These are phyloP conservation scores for Noctua janthe DNA, from an alignment of 2,888 invertebrate species.

Conservation along the genomic window DNA sequence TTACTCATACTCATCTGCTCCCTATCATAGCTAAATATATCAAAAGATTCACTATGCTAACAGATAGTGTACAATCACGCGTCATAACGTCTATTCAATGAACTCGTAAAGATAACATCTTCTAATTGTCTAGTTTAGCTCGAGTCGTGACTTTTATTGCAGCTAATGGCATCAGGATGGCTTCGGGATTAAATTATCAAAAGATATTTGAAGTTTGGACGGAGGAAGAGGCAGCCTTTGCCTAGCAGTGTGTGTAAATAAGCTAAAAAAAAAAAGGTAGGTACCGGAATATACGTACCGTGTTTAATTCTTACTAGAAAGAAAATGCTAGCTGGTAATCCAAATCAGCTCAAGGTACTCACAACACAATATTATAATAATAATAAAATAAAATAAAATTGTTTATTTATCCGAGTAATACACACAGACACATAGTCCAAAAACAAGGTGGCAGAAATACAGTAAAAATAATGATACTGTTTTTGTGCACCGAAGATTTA, in stretches of 20 bases:
- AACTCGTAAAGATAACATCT: background rate
- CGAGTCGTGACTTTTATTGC: background rate
- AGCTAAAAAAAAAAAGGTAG: too few relatives aligned
- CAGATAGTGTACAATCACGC: background rate
- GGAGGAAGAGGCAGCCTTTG: too few relatives aligned
- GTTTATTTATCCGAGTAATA: too few relatives aligned
- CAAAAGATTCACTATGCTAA: constrained; percentile 30
- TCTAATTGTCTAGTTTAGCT: background rate
- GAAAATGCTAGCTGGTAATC: background rate
- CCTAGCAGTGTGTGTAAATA: too few relatives aligned
- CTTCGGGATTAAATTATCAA: background rate
- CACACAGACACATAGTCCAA: too few relatives aligned
- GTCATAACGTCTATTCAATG: constrained; percentile 10
- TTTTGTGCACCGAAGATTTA: too few relatives aligned
- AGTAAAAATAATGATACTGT: too few relatives aligned
- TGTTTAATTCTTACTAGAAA: background rate
- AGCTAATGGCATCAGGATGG: background rate
- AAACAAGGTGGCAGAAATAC: too few relatives aligned
- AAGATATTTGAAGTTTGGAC: background rate
- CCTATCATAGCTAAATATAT: constrained; percentile 54
- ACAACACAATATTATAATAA: background rate
- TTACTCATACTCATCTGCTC: constrained; percentile 1
- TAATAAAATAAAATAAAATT: too few relatives aligned
- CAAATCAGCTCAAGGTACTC: background rate
- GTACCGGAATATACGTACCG: background rate